Conservation (phyloP, 2,113 vertebrate species). For the Atractosteus spatula region DNA sequence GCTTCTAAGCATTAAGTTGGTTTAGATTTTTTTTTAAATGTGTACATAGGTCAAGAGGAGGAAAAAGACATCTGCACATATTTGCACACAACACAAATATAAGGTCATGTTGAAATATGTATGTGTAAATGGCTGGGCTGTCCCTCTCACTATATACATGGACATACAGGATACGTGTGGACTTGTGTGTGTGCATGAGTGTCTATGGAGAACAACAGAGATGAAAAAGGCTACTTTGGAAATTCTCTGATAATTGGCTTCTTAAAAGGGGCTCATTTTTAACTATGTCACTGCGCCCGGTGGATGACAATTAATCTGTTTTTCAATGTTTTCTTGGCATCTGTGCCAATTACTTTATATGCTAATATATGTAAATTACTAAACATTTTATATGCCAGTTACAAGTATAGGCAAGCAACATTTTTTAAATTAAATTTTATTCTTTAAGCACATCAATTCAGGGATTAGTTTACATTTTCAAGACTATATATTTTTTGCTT, state of each 20-base stretch:
- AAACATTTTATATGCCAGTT: conserved; percentile 67
- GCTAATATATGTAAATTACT: conserved; percentile 77
- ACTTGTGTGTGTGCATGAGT: conserved; percentile 13
- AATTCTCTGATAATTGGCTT: conserved; percentile 74
- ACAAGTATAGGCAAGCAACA: conserved; percentile 58
- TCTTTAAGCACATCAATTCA: conserved; percentile 51
- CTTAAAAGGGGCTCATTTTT: conserved; percentile 75
- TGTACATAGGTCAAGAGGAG: too few species aligned
- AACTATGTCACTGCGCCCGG: conserved; percentile 70
- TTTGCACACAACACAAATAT: too few species aligned
- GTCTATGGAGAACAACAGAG: conserved; percentile 29
- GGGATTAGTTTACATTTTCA: conserved; percentile 35
- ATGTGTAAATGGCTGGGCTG: conserved; percentile 9
- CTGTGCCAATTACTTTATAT: conserved; percentile 81
- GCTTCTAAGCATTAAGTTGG: too few species aligned
- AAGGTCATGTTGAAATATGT: conserved; percentile 17
- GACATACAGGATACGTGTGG: neutral
- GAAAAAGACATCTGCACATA: too few species aligned
- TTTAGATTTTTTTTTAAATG: too few species aligned
- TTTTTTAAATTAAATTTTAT: conserved; percentile 46
- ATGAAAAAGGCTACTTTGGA: conserved; percentile 63
- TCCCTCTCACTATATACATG: neutral
- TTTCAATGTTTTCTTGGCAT: conserved; percentile 72
- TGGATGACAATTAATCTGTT: conserved; percentile 79
- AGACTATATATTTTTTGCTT: conserved; percentile 19